Evolutionary conservation across 2,113 vertebrate species (phyloP).

Genomic region (Coregonus clupeaformis): DNA sequence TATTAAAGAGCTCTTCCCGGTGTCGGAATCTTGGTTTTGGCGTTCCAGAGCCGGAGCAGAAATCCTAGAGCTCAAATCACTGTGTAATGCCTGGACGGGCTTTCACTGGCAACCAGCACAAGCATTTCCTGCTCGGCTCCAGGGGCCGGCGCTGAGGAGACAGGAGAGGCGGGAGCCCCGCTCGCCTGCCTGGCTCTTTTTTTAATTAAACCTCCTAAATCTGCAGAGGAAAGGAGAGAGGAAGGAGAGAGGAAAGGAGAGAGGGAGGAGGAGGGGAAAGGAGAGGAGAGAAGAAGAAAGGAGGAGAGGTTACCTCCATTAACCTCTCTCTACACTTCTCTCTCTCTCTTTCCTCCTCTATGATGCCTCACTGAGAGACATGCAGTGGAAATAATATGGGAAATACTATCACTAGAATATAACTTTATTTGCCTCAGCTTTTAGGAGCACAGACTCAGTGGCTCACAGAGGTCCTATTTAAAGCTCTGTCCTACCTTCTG

Average conservation of each 20-base stretch:
- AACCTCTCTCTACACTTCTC: slow-evolving; percentile 34
- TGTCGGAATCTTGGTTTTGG: slow-evolving; percentile 46
- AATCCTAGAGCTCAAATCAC: slow-evolving; percentile 74
- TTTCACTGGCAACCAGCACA: slow-evolving; percentile 74
- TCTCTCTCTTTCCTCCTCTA: background rate
- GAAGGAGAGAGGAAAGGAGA: too few species aligned
- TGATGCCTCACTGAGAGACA: too few species aligned
- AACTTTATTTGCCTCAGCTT: background rate
- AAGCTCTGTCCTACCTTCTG: too few species aligned
- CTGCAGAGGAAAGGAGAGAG: slow-evolving; percentile 26
- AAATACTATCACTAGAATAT: background rate
- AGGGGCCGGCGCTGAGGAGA: slow-evolving; percentile 61
- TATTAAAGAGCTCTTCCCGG: slow-evolving; percentile 62
- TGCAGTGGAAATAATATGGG: too few species aligned
- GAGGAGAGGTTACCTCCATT: background rate
- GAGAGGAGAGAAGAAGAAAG: too few species aligned
- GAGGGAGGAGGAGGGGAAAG: too few species aligned
- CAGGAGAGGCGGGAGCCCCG: slow-evolving; percentile 48
- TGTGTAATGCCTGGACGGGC: slow-evolving; percentile 74
- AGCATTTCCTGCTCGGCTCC: slow-evolving; percentile 78
- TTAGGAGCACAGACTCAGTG: too few species aligned
- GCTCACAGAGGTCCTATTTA: background rate
- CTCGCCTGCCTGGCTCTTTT: slow-evolving; percentile 62
- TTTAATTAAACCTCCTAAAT: slow-evolving; percentile 73
- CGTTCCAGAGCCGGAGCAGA: slow-evolving; percentile 57